Conservation (phyloP, 2,888 invertebrate species). For the Ferrisia virgata region DNA sequence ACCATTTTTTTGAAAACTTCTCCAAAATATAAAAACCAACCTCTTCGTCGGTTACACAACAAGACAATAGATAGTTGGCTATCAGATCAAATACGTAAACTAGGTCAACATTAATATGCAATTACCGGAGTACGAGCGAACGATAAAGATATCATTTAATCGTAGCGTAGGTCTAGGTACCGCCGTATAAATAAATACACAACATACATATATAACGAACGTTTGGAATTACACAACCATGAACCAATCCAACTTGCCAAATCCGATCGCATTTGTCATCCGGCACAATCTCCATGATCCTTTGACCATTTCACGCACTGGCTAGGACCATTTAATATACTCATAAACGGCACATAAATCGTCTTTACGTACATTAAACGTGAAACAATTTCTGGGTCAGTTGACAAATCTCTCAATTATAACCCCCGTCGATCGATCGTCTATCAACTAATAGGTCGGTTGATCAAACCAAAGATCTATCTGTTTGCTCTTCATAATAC, state of each 20-base stretch:
- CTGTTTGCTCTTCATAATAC: background rate
- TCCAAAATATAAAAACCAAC: background rate
- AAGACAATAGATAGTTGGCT: background rate
- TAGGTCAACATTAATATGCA: conserved; percentile 14
- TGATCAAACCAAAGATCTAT: background rate
- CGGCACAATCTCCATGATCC: background rate
- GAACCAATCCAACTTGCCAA: background rate
- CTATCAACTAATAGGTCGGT: too few relatives aligned
- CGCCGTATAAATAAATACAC: too few relatives aligned
- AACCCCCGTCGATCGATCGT: background rate
- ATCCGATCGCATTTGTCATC: background rate
- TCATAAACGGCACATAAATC: background rate
- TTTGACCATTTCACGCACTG: background rate
- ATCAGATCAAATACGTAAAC: background rate
- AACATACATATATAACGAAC: too few relatives aligned
- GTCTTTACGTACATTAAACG: background rate
- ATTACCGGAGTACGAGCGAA: background rate
- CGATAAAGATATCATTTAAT: background rate
- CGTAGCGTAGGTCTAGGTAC: too few relatives aligned
- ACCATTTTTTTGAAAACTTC: background rate
- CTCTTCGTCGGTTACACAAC: background rate
- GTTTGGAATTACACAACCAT: background rate
- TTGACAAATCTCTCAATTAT: background rate
- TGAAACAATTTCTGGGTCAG: background rate
- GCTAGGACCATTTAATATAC: background rate